Conservation (phyloP, 2,113 vertebrate genomes). For the Seriola quinqueradiata region DNA sequence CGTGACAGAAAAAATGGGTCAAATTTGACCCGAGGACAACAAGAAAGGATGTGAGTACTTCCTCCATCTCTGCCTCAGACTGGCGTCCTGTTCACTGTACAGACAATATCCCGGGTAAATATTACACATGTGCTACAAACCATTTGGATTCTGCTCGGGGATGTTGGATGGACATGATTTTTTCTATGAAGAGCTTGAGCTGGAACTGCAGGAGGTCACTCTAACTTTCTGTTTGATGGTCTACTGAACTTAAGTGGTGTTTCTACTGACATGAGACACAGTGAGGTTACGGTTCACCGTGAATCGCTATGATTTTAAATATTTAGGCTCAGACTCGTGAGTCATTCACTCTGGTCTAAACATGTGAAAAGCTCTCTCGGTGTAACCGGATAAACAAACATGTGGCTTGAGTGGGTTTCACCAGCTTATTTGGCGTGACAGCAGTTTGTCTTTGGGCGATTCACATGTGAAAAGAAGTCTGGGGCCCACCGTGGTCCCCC, state of each 20-base stretch:
- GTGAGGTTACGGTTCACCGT: neutral
- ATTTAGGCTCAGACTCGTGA: neutral
- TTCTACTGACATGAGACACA: neutral
- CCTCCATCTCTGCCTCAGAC: neutral
- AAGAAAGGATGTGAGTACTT: neutral
- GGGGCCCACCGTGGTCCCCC: neutral
- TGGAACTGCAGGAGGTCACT: neutral
- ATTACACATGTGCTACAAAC: neutral
- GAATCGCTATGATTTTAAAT: neutral
- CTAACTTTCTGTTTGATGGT: conserved; percentile 38
- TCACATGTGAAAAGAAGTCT: neutral
- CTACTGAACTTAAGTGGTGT: conserved; percentile 18
- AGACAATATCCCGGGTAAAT: neutral
- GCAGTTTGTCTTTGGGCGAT: conserved; percentile 2
- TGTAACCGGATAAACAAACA: conserved; percentile 33
- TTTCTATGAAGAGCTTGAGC: neutral
- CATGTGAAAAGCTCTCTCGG: neutral
- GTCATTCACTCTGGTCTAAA: conserved; percentile 5
- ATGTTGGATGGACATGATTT: neutral
- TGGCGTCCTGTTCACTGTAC: neutral
- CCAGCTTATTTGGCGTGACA: neutral
- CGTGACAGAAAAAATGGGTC: no score
- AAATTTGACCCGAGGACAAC: no score
- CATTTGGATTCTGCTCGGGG: neutral
- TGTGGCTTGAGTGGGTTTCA: conserved; percentile 1